Evolutionary conservation across 64 coral and sea anemone genomes (phyloP).

Genomic region (Montipora efflorescens): DNA sequence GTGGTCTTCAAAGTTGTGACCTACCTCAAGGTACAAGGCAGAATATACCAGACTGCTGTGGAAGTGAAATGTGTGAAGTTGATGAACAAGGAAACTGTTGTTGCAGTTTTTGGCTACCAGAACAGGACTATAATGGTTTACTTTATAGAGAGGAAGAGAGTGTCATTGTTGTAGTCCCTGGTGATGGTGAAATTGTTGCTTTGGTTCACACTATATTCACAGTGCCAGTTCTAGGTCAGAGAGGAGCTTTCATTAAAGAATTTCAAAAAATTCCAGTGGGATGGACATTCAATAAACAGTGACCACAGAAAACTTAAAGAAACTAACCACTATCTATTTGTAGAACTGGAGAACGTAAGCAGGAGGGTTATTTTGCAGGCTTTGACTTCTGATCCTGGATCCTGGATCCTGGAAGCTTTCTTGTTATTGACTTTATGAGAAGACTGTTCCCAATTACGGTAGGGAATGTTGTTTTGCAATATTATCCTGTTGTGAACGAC

Average conservation of each 20-base stretch:
- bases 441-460: not conserved
- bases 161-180: constrained; percentile 23
- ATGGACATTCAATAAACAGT: constrained; percentile 34
- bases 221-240: constrained; percentile 19
- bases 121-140: constrained; percentile 45
- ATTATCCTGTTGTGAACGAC: constrained; percentile 12
- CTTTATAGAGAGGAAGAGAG: constrained; percentile 23
- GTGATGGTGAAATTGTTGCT: constrained; percentile 30
- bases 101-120: constrained; percentile 34
- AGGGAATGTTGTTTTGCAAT: not conserved
- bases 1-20: constrained; percentile 7
- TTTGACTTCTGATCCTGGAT: not conserved
- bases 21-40: constrained; percentile 11
- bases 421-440: constrained; percentile 50
- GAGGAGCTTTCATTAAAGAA: constrained; percentile 1
- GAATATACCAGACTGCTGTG: constrained; percentile 8
- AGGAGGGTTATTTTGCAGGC: constrained; percentile 40
- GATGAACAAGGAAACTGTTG: constrained; percentile 11
- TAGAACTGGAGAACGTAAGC: constrained; percentile 10
- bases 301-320: constrained; percentile 14
- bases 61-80: constrained; percentile 7
- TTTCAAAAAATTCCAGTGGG: constrained; percentile 19
- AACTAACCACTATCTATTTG: not conserved
- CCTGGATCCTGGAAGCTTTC: not conserved
- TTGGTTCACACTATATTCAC: constrained; percentile 18